These are phyloP conservation scores for Anthophora plumipes DNA, from an alignment of 2,888 invertebrate genomes.

Conservation along the genomic window DNA sequence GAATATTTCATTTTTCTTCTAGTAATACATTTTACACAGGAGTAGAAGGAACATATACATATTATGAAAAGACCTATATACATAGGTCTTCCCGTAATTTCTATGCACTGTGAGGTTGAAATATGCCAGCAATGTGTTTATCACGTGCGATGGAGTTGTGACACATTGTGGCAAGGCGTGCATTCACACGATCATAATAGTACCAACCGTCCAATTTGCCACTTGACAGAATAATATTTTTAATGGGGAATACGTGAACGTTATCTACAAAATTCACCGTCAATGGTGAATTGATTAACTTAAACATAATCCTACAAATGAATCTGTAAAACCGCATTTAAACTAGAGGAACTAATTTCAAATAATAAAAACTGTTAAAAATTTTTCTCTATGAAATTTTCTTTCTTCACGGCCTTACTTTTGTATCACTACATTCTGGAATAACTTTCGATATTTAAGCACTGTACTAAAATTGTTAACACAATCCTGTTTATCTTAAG, in stretches of 20 bases:
- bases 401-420: too few relatives aligned
- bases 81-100: conserved; percentile 9
- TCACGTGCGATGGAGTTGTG: conserved; percentile 8
- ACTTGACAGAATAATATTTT: conserved; percentile 23
- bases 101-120: background rate
- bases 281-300: background rate
- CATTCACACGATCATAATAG: conserved; percentile 15
- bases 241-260: background rate
- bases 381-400: background rate
- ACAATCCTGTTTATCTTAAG: too few relatives aligned
- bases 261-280: background rate
- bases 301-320: background rate
- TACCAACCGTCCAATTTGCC: conserved; percentile 9
- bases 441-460: too few relatives aligned
- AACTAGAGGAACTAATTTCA: background rate
- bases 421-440: background rate
- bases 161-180: conserved; percentile 13
- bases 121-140: background rate
- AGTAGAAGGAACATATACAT: background rate
- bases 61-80: too few relatives aligned
- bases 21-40: background rate
- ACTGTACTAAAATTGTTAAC: too few relatives aligned
- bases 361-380: background rate
- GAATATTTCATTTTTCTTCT: background rate
- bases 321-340: background rate